These are phyloP conservation scores for Caenorhabditis elegans DNA, from an alignment of 1,140 invertebrate genomes.

Conservation along the genomic window DNA sequence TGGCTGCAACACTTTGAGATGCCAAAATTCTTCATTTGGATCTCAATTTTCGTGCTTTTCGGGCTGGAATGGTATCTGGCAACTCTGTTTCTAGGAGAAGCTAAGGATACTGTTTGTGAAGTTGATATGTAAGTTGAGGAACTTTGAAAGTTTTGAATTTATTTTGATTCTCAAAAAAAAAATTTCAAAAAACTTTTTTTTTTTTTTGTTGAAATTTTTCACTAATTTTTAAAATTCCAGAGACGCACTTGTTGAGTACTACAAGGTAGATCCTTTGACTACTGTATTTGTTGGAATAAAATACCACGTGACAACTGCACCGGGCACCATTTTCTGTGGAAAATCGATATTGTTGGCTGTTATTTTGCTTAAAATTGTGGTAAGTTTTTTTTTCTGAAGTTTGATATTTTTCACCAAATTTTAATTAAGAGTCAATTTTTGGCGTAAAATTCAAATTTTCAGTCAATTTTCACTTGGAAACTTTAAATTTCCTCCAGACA, in stretches of 20 bases:
- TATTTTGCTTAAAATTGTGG: background rate
- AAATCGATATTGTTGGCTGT: background rate
- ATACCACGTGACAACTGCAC: background rate
- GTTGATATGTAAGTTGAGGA: background rate
- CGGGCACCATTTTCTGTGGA: background rate
- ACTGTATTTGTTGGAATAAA: background rate
- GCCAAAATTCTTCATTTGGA: constrained; percentile 10
- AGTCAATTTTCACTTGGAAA: too few species aligned
- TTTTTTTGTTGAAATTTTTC: background rate
- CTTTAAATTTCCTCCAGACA: too few species aligned
- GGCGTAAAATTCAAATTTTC: too few species aligned
- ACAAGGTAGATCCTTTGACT: background rate
- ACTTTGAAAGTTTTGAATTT: background rate
- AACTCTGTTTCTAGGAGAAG: background rate
- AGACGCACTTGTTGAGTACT: background rate
- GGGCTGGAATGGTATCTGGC: background rate
- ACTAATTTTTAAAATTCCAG: too few species aligned
- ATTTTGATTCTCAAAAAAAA: too few species aligned
- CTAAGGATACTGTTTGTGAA: background rate
- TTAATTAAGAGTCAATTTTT: too few species aligned
- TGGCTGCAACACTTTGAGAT: background rate
- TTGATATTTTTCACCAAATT: too few species aligned
- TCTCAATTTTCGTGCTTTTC: background rate
- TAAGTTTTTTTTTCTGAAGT: too few species aligned
- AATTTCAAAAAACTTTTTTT: too few species aligned